Base-by-base conservation (phyloP, 37 sponge, comb jelly and placozoan genomes). In the Agelas oroides region DNA sequence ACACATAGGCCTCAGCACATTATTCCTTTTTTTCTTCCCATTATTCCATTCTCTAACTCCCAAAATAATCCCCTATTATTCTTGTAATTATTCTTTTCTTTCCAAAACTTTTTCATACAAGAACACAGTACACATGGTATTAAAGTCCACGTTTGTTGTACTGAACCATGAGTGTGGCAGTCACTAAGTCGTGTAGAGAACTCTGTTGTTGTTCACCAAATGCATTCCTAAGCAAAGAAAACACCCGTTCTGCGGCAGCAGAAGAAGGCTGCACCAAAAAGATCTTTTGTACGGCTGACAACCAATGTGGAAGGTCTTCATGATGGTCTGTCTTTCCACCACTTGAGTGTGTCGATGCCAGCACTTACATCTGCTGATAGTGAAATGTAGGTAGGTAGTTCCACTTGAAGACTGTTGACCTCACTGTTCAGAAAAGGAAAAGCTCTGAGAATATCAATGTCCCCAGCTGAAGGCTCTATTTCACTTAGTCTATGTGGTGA, bases 151-250 rank as follows among this genome's bases (percentile, higher is more conserved):
- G 68, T 34, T 31, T 67, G 32, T 67, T 67, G 33, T 28, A 67
- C 32, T 67, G 68, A 1, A 28, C 31, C 68, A 67, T 67, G 14
- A 67, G 5, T 67, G 68, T 67, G 20, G 68, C 68, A 12, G 31
- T 28, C 33, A 67, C 68, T 28, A 28, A 31, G 34, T 67, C 68
- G 2, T 67, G 34, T 34, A 67, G 34, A 28, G 68, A 67, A 67
- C 34, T 67, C 34, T 67, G 31, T 31, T 67, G 68, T 11, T 67
- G 68, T 1, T 67, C 68, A 2, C 68, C 68, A 67, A 67, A 67
- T 2, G 68, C 31, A 28, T 28, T 12, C 32, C 27, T 67, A 2
- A 67, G 3, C 31, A 67, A 28, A 28, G 68, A 67, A 28, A 67
- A 67, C 5, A 67, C 68, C 6, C 68, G 68, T 11, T 67, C 68